Conservation (phyloP, 2,888 invertebrate genomes). For the Pseudanteris insignis region DNA sequence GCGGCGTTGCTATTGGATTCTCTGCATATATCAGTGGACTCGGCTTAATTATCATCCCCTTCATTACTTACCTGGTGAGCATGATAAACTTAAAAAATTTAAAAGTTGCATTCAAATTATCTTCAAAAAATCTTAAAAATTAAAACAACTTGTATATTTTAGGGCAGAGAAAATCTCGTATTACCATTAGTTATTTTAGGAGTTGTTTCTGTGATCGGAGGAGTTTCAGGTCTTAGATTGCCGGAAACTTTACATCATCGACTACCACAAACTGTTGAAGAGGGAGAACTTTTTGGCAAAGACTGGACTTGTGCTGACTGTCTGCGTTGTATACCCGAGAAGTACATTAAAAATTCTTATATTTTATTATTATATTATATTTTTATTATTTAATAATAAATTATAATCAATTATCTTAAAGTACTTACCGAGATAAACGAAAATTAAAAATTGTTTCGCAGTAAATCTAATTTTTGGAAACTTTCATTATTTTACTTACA, state of each 20-base stretch:
- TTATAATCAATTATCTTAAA: background rate
- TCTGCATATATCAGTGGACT: constrained; percentile 91
- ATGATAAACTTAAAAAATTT: no score
- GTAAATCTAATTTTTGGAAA: no score
- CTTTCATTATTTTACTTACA: no score
- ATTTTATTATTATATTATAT: background rate
- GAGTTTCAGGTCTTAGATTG: constrained; percentile 79
- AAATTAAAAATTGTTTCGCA: constrained; percentile 1
- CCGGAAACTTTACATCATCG: constrained; percentile 87
- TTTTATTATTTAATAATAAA: background rate
- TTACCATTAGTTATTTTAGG: constrained; percentile 88
- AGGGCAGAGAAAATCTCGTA: constrained; percentile 87
- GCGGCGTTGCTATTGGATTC: constrained; percentile 89
- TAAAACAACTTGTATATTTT: constrained; percentile 45
- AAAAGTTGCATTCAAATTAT: no score
- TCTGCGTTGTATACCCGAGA: constrained; percentile 75
- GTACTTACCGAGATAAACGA: no score
- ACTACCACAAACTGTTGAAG: constrained; percentile 86
- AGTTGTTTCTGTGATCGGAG: constrained; percentile 81
- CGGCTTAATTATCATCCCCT: constrained; percentile 88
- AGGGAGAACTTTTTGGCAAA: constrained; percentile 88
- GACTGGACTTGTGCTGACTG: constrained; percentile 82
- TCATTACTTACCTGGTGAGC: constrained; percentile 84
- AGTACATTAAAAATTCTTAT: constrained; percentile 66
- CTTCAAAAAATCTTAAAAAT: background rate